A percentile compares a stretch with the other conserved stretches of the same genome.
phyloP scores from a whole-genome alignment of 2,888 invertebrate species.

The Phengaris arion region DNA sequence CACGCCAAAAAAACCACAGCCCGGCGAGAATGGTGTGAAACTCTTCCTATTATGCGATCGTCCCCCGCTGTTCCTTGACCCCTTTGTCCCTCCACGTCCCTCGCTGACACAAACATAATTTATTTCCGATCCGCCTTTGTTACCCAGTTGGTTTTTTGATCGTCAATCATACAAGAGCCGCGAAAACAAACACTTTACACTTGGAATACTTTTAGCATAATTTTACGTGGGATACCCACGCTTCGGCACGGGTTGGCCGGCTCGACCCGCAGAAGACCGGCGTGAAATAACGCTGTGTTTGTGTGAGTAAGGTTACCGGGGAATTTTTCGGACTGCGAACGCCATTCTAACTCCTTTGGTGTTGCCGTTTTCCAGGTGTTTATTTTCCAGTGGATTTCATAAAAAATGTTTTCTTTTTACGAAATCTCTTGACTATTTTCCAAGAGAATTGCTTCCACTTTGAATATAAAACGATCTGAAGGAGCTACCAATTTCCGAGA shows the following conservation, averaged over 20 bases:
- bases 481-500: conserved; percentile 45
- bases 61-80: conserved; percentile 62
- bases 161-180: conserved; percentile 35
- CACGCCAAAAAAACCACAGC: conserved; percentile 57
- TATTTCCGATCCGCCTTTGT: conserved; percentile 46
- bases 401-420: not conserved
- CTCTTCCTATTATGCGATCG: conserved; percentile 57
- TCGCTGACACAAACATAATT: conserved; percentile 45
- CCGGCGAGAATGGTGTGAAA: conserved; percentile 66
- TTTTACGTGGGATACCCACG: not conserved
- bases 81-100: conserved; percentile 53
- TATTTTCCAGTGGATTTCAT: not conserved
- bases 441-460: conserved; percentile 51
- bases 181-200: conserved; percentile 44
- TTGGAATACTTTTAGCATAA: conserved; percentile 15
- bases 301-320: too few relatives aligned
- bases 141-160: conserved; percentile 40
- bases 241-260: too few relatives aligned
- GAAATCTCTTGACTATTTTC: conserved; percentile 28
- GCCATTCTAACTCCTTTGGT: too few relatives aligned
- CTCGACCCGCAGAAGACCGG: too few relatives aligned
- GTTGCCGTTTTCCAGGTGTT: too few relatives aligned
- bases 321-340: too few relatives aligned
- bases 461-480: conserved; percentile 54
- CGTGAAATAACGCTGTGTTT: too few relatives aligned